Percentiles rank a stretch among this genome's conserved stretches.
Evolutionary conservation across 2,113 vertebrate genomes (phyloP).

Genomic region (Perccottus glenii): DNA sequence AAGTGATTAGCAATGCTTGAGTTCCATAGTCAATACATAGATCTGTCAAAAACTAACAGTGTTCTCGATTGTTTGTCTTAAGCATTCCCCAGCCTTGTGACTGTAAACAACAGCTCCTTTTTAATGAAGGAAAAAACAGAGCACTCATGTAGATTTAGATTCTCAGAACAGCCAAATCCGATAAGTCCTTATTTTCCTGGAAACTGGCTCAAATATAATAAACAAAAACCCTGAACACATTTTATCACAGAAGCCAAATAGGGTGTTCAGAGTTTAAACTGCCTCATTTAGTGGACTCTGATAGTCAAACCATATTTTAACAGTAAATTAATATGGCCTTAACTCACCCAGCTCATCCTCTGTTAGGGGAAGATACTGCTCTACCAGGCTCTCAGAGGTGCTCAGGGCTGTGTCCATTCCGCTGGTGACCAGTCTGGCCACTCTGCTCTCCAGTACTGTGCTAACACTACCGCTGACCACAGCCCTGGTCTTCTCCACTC

Average conservation of each 20-base stretch:
- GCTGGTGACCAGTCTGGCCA: conserved; percentile 82
- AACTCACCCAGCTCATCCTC: conserved; percentile 87
- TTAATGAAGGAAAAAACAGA: conserved; percentile 19
- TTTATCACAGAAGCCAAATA: neutral
- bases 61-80: neutral
- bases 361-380: conserved; percentile 88
- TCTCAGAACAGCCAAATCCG: conserved; percentile 24
- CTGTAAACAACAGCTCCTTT: conserved; percentile 5
- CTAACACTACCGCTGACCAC: conserved; percentile 85
- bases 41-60: neutral
- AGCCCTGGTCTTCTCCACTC: conserved; percentile 85
- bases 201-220: conserved; percentile 12
- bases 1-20: neutral
- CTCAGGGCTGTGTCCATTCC: conserved; percentile 85
- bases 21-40: conserved; percentile 1
- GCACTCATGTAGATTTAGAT: neutral
- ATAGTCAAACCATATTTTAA: neutral
- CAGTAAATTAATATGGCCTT: neutral
- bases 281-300: too few relatives aligned
- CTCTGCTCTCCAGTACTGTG: conserved; percentile 85
- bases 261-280: neutral
- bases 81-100: neutral
- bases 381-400: conserved; percentile 87
- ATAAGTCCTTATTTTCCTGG: conserved; percentile 20
- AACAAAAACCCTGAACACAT: neutral